Conservation (phyloP, 2,888 invertebrate species). For the Strigamia maritima region DNA sequence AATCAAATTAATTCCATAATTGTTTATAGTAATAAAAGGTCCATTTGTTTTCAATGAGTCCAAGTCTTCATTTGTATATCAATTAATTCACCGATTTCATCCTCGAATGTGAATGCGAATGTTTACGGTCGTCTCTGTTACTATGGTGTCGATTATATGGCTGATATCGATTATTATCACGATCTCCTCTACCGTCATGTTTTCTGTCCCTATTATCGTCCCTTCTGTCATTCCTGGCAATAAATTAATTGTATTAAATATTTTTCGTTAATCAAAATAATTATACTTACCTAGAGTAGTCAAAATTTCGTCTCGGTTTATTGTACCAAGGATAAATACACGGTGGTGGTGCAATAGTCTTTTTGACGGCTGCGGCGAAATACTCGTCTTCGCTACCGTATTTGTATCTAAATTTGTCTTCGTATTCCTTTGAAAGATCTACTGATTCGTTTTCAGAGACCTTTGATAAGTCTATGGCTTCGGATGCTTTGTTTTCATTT, state of each 20-base stretch:
- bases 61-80: neutral
- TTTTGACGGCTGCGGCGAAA: constrained; percentile 25
- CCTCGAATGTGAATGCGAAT: neutral
- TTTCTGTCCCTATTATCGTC: neutral
- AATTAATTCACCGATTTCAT: neutral
- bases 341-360: constrained; percentile 27
- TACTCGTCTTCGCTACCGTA: constrained; percentile 37
- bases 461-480: neutral
- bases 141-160: neutral
- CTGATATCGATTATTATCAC: neutral
- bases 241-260: neutral
- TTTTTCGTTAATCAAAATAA: no score
- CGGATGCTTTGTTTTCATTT: neutral
- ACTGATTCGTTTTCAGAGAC: neutral
- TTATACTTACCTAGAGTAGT: constrained; percentile 34
- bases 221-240: neutral
- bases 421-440: constrained; percentile 18
- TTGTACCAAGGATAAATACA: constrained; percentile 40
- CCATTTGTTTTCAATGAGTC: neutral
- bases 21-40: neutral
- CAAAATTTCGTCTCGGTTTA: constrained; percentile 39
- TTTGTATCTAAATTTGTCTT: constrained; percentile 38
- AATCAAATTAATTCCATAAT: neutral
- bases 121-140: neutral
- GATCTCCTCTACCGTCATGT: neutral